These are phyloP conservation scores for Neosilurus hyrtlii DNA, from an alignment of 2,797 vertebrate species.

Conservation along the genomic window DNA sequence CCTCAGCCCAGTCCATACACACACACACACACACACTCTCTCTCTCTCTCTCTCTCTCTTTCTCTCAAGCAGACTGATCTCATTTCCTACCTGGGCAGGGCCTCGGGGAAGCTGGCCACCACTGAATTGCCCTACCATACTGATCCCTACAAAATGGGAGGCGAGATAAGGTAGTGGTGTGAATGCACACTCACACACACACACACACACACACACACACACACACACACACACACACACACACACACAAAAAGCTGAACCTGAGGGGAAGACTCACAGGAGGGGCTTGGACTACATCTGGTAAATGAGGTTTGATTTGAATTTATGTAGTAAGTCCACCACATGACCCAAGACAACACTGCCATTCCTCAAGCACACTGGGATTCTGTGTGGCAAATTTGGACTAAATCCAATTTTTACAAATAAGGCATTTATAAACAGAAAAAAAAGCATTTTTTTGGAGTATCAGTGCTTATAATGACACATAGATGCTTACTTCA, in stretches of 20 bases:
- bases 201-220: neutral
- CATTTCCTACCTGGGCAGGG: conserved; percentile 46
- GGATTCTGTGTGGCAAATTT: neutral
- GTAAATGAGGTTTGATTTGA: conserved; percentile 36
- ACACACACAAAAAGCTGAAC: conserved; percentile 1
- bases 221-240: conserved; percentile 1
- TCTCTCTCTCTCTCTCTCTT: too few relatives aligned
- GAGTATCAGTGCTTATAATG: neutral
- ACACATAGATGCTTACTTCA: neutral
- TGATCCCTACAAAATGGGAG: conserved; percentile 31
- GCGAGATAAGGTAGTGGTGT: conserved; percentile 34
- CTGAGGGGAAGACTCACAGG: conserved; percentile 20
- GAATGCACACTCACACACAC: conserved; percentile 5
- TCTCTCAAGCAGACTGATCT: conserved; percentile 42
- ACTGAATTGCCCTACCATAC: conserved; percentile 15
- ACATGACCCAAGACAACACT: conserved; percentile 2
- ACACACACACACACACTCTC: neutral
- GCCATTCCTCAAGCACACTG: neutral
- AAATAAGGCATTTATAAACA: neutral
- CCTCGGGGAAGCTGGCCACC: conserved; percentile 30
- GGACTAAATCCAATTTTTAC: neutral
- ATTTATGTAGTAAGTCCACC: conserved; percentile 25
- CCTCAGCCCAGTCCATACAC: conserved; percentile 15
- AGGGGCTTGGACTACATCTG: conserved; percentile 36
- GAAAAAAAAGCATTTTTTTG: neutral